Evolutionary conservation across 2,888 invertebrate genomes (phyloP), one percentile per base, ranked within the genome.

Genomic region (Hecatera dysodea): DNA sequence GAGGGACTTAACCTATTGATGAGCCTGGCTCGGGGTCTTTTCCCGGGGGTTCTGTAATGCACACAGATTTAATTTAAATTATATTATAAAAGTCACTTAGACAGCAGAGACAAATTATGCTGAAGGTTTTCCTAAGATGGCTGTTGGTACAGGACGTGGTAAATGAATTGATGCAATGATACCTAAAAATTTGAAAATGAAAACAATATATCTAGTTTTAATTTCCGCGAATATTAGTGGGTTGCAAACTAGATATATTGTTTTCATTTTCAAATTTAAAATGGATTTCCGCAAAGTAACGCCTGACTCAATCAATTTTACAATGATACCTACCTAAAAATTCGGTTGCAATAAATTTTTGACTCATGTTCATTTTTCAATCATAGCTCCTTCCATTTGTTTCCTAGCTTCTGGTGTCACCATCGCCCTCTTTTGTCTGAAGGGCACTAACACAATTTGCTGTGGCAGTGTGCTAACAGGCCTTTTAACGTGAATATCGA

Each of bases 401-500:
- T 71, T 84, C 61, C 6, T 77, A 73, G 44, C 66, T 85, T 61
- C 67, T 29, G 1, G 71, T n/a, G 27, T 24, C 42, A 77, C 55
- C 81, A 75, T 77, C 65, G 57, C 55, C 75, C 78, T 68, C 65
- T 67, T 72, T 72, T 77, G 70, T 85, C 74, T 78, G 77, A 74
- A 67, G 83, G 83, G 72, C 81, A 81, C 78, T 91, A 91, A 92
- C 81, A 81, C 83, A 86, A 88, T 90, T 90, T 87, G 77, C 81
- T 66, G 53, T 33, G 85, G 84, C 85, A 89, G 88, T 90, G 89
- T 91, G 91, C 81, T 87, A 90, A 77, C 80, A 82, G 88, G 82
- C 48, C 86, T 82, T 64, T 80, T 62, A 60, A 44, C 59, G 15
- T 7, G 27, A 63, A 69, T 63, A 83, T 83, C 64, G 82, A 80